Conservation (phyloP, 1,140 invertebrate genomes). For the Copidosoma floridanum region DNA sequence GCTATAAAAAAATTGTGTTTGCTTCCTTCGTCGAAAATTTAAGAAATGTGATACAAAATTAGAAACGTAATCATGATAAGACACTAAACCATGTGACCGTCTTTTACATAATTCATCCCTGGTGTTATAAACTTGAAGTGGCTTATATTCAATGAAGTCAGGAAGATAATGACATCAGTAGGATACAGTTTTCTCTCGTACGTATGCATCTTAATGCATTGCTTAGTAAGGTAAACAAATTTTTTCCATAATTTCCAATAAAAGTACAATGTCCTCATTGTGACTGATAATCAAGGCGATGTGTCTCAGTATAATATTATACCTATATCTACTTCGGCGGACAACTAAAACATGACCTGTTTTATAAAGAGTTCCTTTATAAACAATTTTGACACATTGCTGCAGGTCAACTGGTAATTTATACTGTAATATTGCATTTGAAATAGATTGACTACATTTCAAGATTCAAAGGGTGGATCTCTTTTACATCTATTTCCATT, state of each 20-base stretch:
- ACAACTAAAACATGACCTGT: slow-evolving; percentile 18
- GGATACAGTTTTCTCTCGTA: slow-evolving; percentile 2
- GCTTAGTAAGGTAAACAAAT: slow-evolving; percentile 13
- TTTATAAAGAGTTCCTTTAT: slow-evolving; percentile 23
- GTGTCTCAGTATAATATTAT: slow-evolving; percentile 14
- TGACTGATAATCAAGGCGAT: slow-evolving; percentile 21
- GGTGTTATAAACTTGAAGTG: background rate
- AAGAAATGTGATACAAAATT: no score
- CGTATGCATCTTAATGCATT: slow-evolving; percentile 15
- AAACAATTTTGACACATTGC: slow-evolving; percentile 20
- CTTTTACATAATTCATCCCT: background rate
- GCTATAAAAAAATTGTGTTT: no score
- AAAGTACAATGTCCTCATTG: slow-evolving; percentile 13
- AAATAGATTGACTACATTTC: background rate
- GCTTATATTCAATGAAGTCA: background rate
- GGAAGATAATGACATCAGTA: slow-evolving; percentile 10
- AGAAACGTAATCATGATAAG: no score
- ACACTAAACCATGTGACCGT: background rate
- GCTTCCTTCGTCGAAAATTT: no score
- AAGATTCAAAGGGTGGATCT: slow-evolving; percentile 5
- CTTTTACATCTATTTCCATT: slow-evolving; percentile 15
- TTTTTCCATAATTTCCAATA: slow-evolving; percentile 26
- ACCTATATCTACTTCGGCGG: slow-evolving; percentile 15
- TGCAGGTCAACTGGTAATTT: background rate
- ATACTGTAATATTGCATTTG: slow-evolving; percentile 6